Evolutionary conservation across 2,888 invertebrate genomes (phyloP), one percentile per base, ranked within the genome.

Genomic region (Uloborus plumipes): DNA sequence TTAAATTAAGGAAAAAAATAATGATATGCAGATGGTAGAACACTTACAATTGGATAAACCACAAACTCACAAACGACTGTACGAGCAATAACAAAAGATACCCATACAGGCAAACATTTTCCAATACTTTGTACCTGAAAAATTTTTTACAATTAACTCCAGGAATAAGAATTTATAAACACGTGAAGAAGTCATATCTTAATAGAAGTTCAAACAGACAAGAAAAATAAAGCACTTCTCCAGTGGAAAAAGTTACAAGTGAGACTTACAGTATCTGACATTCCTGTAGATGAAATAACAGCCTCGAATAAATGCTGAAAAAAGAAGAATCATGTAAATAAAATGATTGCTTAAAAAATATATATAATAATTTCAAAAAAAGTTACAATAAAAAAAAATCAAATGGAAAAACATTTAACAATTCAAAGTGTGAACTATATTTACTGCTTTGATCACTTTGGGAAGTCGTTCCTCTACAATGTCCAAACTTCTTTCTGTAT

Each of bases 11-110:
- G 31, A 47, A 47, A 1, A 11, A 47, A 47, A 47, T 3, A 6
- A 47, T 16, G 11, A 16, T 11, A 51, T 67, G 2, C 26, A 18
- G 20, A 13, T 16, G n/a, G 20, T 2, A n/a, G 11, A n/a, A 15
- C 16, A 84, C 84, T 75, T 61, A 84, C 84, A 49, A 84, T 58
- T 2, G 84, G 84, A 39, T 79, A 50, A 2, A 84, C 71, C 3
- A 84, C 67, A 75, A 79, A 75, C 16, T 79, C 75, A 53, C 84
- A 84, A 2, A 71, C 55, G 31, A 69, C 75, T 31, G 64, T 69
- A 2, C 79, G 70, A 11, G 75, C 69, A 22, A 76, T 62, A 7
- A 71, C 65, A 65, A 79, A 84, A 20, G 84, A 55, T n/a, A 71
- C 16, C 79, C 79, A 84, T 6, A 84, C 61, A 22, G 61, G 59